Percentiles rank a stretch among this genome's conserved stretches.
phyloP scores from a whole-genome alignment of 2,113 vertebrate genomes.

The Peucedramus taeniatus region DNA sequence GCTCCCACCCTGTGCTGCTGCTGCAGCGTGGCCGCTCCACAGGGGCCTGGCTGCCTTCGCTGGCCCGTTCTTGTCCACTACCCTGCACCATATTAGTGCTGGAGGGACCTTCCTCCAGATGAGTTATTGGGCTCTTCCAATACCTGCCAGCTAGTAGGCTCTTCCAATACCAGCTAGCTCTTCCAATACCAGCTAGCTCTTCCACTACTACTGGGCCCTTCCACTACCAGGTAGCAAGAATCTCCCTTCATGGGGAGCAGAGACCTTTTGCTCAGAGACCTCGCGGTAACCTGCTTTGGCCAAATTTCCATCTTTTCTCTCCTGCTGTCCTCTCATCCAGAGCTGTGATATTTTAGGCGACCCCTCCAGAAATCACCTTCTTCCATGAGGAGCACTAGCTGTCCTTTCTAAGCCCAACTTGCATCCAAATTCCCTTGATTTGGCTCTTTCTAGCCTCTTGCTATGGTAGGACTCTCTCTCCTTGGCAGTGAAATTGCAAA shows the following conservation, averaged over 20 bases:
- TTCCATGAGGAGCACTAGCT: background rate
- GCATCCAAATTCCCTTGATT: background rate
- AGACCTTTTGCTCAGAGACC: background rate
- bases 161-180: background rate
- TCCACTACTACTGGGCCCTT: no score
- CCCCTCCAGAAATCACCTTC: background rate
- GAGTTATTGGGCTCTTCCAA: background rate
- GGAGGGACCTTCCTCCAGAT: background rate
- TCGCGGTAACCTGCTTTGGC: background rate
- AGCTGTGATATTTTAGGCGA: background rate
- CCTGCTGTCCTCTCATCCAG: background rate
- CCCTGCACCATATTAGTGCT: rapidly evolving
- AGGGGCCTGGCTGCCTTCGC: rapidly evolving
- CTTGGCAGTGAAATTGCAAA: background rate
- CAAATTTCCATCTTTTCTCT: background rate
- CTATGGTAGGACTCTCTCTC: background rate
- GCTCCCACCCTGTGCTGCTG: background rate
- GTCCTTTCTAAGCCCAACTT: background rate
- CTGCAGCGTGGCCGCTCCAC: rapidly evolving
- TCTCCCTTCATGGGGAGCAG: rapidly evolving
- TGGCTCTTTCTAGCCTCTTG: background rate
- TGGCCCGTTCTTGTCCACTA: background rate
- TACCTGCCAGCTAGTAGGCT: no score
- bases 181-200: background rate
- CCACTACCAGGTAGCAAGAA: background rate